Percentiles rank a stretch among this genome's conserved stretches.
These are phyloP conservation scores for Drosophila lacicola DNA, from an alignment of 2,888 invertebrate species.

Conservation along the genomic window DNA sequence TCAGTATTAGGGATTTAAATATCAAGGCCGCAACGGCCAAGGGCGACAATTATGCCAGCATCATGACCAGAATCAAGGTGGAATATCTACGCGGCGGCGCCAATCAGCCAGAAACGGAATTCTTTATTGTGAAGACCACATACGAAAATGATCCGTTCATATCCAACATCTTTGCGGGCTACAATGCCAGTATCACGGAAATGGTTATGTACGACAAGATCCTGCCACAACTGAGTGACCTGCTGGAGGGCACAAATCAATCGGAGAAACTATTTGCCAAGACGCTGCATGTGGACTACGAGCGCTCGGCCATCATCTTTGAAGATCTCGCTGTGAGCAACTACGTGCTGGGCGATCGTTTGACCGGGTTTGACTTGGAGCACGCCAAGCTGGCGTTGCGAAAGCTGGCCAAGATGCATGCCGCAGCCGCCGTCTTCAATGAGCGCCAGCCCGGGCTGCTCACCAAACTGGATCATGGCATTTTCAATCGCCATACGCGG, in stretches of 20 bases:
- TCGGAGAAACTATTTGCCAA: constrained; percentile 73
- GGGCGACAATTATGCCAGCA: constrained; percentile 80
- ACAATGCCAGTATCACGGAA: constrained; percentile 73
- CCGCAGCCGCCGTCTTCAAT: constrained; percentile 85
- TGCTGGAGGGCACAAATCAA: constrained; percentile 55
- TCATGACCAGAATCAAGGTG: constrained; percentile 70
- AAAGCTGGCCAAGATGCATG: constrained; percentile 86
- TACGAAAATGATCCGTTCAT: constrained; percentile 70
- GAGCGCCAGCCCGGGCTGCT: constrained; percentile 71
- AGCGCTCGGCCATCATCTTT: constrained; percentile 73
- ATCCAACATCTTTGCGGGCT: constrained; percentile 58
- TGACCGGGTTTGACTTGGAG: constrained; percentile 82
- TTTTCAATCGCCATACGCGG: constrained; percentile 80
- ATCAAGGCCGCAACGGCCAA: constrained; percentile 71
- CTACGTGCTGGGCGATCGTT: constrained; percentile 73
- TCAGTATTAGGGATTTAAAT: constrained; percentile 55
- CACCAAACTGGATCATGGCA: constrained; percentile 75
- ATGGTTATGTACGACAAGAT: constrained; percentile 80
- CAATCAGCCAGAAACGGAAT: constrained; percentile 41
- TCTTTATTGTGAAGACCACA: constrained; percentile 73
- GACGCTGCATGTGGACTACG: constrained; percentile 75
- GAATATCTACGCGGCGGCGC: constrained; percentile 31
- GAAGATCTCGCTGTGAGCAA: constrained; percentile 69
- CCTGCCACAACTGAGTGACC: constrained; percentile 64
- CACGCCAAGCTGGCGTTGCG: constrained; percentile 83